These are phyloP conservation scores for Neotragus pygmaeus DNA, from an alignment of 2,113 vertebrate species.

Conservation along the genomic window DNA sequence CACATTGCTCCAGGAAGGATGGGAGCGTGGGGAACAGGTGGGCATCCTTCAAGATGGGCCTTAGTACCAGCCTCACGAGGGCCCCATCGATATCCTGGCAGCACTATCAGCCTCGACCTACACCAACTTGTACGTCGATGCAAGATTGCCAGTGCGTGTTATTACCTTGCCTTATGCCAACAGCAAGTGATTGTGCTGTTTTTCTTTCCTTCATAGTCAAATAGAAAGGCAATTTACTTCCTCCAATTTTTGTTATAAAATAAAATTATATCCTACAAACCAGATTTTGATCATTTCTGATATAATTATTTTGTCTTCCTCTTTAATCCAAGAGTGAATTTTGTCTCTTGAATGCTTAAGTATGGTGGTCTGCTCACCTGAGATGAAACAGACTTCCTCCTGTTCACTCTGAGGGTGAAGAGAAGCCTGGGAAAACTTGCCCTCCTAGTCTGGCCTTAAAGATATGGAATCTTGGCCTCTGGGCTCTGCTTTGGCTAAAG, in stretches of 20 bases:
- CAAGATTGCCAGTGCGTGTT: neutral
- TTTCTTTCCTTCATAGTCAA: neutral
- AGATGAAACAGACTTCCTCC: neutral
- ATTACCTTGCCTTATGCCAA: neutral
- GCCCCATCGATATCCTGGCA: neutral
- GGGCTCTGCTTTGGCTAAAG: neutral
- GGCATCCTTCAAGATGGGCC: neutral
- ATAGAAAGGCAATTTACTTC: conserved; percentile 14
- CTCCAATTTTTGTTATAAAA: neutral
- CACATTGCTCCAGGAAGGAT: neutral
- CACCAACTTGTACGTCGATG: neutral
- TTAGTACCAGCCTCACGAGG: neutral
- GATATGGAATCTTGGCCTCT: neutral
- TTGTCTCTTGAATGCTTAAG: neutral
- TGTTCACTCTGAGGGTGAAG: neutral
- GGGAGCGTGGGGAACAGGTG: neutral
- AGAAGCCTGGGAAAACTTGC: neutral
- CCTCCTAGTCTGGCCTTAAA: neutral
- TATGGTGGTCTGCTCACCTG: neutral
- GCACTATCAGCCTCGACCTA: neutral
- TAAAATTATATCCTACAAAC: neutral
- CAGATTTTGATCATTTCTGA: neutral
- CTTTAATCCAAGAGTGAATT: neutral
- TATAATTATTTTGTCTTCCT: neutral
- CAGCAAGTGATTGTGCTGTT: neutral